Base-by-base conservation (phyloP, 2,888 invertebrate genomes). In the Chymomyza caudatula region DNA sequence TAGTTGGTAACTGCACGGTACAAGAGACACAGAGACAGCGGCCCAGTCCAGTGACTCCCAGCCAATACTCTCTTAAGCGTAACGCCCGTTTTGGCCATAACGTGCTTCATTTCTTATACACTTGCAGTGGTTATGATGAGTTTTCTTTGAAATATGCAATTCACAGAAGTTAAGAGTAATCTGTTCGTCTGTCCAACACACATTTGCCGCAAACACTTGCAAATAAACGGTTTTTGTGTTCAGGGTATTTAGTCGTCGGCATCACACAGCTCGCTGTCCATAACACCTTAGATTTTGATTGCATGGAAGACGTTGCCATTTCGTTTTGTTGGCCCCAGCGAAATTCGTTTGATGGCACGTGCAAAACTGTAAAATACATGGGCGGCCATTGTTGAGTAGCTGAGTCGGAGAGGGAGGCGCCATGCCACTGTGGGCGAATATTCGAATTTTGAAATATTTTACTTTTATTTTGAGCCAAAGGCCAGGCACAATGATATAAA, bases 1-100 rank as follows among this genome's bases (percentile, higher is more conserved):
- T 69, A 70, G 69, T 69, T 70, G 43, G 52, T 43, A 59, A 62
- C 62, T 53, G 47, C 52, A 23, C 37, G 15, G 20, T 2, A 29
- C 13, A 19, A 13, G 15, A 19, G n/a, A 29, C 37, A 15, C 17
- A 15, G 2, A 13, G 37, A 8, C n/a, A 3, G 1, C 1, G 8
- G 17, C 3, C 19, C 25, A 17, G 20, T 13, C 11, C 13, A n/a
- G 3, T 3, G n/a, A 43, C 44, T 5, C n/a, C 17, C 13, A 15
- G 17, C 3, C 44, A 44, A 44, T 5, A 17, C 15, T 17, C 44
- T 13, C 5, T 15, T 47, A 2, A 17, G 47, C 13, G 5, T 47
- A 15, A 19, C 47, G 47, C 47, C 17, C 19, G n/a, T 13, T 47
- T 19, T 2, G 15, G 29, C 29, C 5, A 8, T 11, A 37, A 37